Evolutionary conservation across 2,888 invertebrate genomes (phyloP).

Genomic region (Lamellibrachia satsuma): DNA sequence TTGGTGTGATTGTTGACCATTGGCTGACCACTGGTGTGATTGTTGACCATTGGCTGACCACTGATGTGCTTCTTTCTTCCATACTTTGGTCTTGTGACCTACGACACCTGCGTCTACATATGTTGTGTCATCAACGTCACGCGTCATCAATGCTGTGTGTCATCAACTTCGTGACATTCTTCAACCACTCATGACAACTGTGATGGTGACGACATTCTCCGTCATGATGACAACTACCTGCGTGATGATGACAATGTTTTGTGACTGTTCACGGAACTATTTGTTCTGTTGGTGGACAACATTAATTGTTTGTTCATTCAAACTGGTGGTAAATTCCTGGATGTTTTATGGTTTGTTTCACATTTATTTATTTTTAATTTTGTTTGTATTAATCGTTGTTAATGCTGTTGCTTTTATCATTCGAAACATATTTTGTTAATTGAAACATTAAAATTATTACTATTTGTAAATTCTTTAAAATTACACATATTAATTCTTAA

Average conservation of each 20-base stretch:
- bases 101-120: neutral
- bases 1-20: neutral
- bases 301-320: neutral
- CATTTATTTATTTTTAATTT: neutral
- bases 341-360: slow-evolving; percentile 6
- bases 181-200: neutral
- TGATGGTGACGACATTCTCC: neutral
- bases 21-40: neutral
- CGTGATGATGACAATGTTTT: neutral
- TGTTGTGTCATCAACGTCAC: neutral
- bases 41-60: neutral
- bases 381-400: too few species aligned
- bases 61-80: neutral
- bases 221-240: neutral
- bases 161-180: neutral
- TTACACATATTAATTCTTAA: too few species aligned
- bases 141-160: neutral
- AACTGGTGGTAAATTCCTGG: slow-evolving; percentile 11
- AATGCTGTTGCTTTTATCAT: too few species aligned
- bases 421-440: too few species aligned
- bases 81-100: slow-evolving; percentile 6
- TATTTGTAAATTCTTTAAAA: too few species aligned
- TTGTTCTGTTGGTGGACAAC: neutral
- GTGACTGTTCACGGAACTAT: neutral
- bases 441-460: too few species aligned